Base-by-base conservation (phyloP, 2,888 invertebrate species). In the Leucophenga maculata region DNA sequence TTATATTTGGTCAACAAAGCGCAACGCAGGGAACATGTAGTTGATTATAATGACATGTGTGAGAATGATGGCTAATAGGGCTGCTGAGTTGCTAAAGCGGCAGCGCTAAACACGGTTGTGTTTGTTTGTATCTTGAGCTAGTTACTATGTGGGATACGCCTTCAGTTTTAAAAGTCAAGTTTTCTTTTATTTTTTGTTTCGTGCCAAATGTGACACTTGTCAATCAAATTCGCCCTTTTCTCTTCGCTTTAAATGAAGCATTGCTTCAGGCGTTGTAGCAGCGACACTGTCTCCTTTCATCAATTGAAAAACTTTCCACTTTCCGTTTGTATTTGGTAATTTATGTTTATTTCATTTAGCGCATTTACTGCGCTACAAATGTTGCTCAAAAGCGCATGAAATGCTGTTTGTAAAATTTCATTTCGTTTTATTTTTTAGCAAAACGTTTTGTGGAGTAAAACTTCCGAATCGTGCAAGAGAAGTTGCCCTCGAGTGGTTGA, bases 1-100 rank as follows among this genome's bases (percentile, higher is more conserved):
- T 83, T 84, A 82, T 83, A 82, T 82, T 81, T 79, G 78, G 74
- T 82, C 79, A 79, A 85, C 83, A 85, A 77, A 77, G 77, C 81
- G 83, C 68, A 81, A 82, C 77, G 70, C 75, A 64, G 70, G 54
- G 50, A 60, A 69, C 69, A 52, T 69, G 57, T 11, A 26, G 26
- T 26, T 26, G 26, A 26, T 26, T 26, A 4, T 26, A 26, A 26
- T 26, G 26, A 26, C n/a, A n/a, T n/a, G n/a, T n/a, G 26, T 22
- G 68, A 65, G 72, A 70, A 76, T 74, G 73, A 71, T 70, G 44
- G 18, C 71, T 48, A 77, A 76, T 75, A 74, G 69, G 77, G 67
- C 75, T 72, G 78, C 70, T 79, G 78, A 79, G 75, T 74, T n/a
- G 46, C 46, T 46, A 71, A 70, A 69, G 71, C 67, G 67, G 57